Evolutionary conservation across 2,888 invertebrate species (phyloP), one percentile per base, ranked within the genome.

Genomic region (Idaea aversata): DNA sequence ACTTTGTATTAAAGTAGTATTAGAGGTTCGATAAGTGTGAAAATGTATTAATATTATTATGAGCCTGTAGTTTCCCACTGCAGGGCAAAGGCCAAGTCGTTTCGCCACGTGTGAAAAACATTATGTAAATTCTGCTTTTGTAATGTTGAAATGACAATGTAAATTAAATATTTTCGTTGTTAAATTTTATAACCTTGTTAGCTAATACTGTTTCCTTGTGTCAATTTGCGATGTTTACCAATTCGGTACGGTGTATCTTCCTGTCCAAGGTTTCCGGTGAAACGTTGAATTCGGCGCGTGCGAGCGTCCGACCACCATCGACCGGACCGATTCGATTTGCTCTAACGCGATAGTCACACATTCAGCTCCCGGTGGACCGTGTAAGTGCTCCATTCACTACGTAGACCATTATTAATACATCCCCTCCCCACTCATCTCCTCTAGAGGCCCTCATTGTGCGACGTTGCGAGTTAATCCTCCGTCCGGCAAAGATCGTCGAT

Each of bases 351-450:
- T 90, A 87, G 91, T 90, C 90, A 90, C 91, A 91, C 90, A 90
- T 90, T 90, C 86, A 85, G 82, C 83, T 88, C 89, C 89, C 90
- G 84, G 76, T 80, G 88, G 90, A 91, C 84, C 90, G 89, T 90
- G 89, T 91, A 90, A 91, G 91, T 91, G 90, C 85, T 88, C 88
- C 88, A 91, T 91, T 91, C 91, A 90, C 87, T 84, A 83, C 85
- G 85, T 79, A 82, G 86, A 86, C 87, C 86, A 89, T 91, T 91
- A 92, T 92, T 91, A 92, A 91, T 91, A 91, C 87, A 87, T 86
- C 86, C 88, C 88, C 86, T 84, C 87, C 84, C 84, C 77, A 78
- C 83, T 81, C 82, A 81, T 81, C 85, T 87, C 83, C 87, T 87
- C 86, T 84, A 80, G 82, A 86, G 88, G 83, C 86, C 85, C 86